phyloP scores from a whole-genome alignment of 2,888 invertebrate genomes.

The Phyllotreta cruciferae region DNA sequence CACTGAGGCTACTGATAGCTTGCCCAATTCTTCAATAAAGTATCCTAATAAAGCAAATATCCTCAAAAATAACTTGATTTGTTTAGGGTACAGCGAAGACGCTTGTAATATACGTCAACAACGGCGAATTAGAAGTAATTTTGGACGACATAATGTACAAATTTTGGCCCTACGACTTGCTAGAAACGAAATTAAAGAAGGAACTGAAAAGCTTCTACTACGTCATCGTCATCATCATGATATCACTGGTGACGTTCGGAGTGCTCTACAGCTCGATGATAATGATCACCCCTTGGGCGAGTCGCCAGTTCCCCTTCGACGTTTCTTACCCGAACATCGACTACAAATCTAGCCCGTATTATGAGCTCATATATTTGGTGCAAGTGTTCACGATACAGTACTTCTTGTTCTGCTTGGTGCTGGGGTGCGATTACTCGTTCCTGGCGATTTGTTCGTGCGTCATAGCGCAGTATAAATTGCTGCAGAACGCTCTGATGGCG shows the following conservation, averaged over 20 bases:
- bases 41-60: neutral
- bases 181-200: slow-evolving; percentile 5
- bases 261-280: neutral
- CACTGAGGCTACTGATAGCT: neutral
- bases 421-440: slow-evolving; percentile 14
- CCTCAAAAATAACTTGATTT: neutral
- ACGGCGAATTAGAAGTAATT: neutral
- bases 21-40: neutral
- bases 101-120: neutral
- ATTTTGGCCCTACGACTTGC: slow-evolving; percentile 23
- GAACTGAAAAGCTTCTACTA: slow-evolving; percentile 7
- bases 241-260: neutral
- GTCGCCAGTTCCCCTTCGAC: neutral
- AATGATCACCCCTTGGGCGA: slow-evolving; percentile 2
- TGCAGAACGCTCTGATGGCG: slow-evolving; percentile 8
- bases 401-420: neutral
- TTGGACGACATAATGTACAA: slow-evolving; percentile 4
- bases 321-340: slow-evolving; percentile 9
- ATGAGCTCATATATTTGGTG: slow-evolving; percentile 1
- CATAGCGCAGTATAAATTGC: slow-evolving; percentile 16
- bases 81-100: neutral
- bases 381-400: slow-evolving; percentile 4
- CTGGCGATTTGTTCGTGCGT: slow-evolving; percentile 1
- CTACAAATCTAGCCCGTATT: neutral
- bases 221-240: slow-evolving; percentile 3